phyloP scores from a whole-genome alignment of 2,113 vertebrate genomes.

The Dasyornis broadbenti region DNA sequence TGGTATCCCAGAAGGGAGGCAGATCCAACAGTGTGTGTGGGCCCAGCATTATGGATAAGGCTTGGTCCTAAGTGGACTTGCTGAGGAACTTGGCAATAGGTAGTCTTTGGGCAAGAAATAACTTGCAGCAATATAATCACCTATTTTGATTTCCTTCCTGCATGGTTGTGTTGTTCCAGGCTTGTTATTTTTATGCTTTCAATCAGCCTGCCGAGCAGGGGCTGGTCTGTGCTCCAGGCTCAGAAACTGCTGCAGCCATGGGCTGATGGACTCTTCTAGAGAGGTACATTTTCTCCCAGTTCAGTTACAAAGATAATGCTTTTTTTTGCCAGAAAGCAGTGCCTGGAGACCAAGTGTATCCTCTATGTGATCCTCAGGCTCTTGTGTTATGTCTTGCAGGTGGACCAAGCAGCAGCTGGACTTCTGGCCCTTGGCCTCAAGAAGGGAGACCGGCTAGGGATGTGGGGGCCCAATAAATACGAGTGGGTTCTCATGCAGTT shows the following conservation, averaged over 20 bases:
- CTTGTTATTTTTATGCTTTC: not conserved
- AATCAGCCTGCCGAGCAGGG: not conserved
- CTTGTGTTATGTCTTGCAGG: constrained; percentile 69
- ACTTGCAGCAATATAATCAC: not conserved
- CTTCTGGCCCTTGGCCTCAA: constrained; percentile 85
- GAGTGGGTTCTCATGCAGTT: constrained; percentile 90
- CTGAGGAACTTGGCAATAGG: not conserved
- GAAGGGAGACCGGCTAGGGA: constrained; percentile 87
- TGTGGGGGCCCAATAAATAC: constrained; percentile 93
- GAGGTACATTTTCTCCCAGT: not conserved
- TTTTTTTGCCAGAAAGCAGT: not conserved
- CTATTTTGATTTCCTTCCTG: not conserved
- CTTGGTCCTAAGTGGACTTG: not conserved
- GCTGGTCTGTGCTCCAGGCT: not conserved
- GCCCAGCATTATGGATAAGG: not conserved
- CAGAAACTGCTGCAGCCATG: not conserved
- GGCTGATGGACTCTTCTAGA: not conserved
- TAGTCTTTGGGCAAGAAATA: not conserved
- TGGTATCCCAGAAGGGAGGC: not conserved
- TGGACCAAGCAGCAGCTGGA: constrained; percentile 85
- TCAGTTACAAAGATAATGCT: not conserved
- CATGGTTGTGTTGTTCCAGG: not conserved
- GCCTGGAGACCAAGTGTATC: not conserved
- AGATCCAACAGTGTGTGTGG: not conserved
- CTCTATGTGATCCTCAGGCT: not conserved